phyloP scores from a whole-genome alignment of 2,888 invertebrate species.

The Drosophila bunnanda region DNA sequence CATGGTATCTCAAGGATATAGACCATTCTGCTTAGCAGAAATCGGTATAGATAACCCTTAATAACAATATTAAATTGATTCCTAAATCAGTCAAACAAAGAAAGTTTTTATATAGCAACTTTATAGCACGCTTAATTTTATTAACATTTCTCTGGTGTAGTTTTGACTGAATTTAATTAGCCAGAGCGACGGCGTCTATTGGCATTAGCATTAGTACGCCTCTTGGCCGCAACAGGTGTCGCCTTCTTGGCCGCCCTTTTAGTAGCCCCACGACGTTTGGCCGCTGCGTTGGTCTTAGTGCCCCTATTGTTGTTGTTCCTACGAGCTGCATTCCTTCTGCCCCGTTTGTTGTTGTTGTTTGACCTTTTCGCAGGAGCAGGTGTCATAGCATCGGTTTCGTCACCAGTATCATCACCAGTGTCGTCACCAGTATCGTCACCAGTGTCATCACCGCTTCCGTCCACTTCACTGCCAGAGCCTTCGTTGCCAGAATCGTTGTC shows the following conservation, averaged over 20 bases:
- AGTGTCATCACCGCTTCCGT: background rate
- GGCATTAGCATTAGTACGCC: background rate
- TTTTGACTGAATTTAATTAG: background rate
- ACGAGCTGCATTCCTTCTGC: background rate
- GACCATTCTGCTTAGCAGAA: background rate
- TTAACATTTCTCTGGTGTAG: background rate
- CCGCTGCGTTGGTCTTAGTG: background rate
- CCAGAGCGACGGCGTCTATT: conserved; percentile 23
- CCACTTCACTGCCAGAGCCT: background rate
- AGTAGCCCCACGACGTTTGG: background rate
- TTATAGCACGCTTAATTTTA: background rate
- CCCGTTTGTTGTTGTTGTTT: conserved; percentile 1
- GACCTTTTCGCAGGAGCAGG: background rate
- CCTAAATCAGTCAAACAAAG: background rate
- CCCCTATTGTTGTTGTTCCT: conserved; percentile 16
- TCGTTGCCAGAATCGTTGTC: background rate
- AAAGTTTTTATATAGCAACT: background rate
- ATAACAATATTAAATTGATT: background rate
- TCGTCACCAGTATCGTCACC: background rate
- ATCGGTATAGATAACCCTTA: background rate
- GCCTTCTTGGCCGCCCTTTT: background rate
- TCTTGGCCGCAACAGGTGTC: conserved; percentile 16
- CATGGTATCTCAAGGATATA: background rate
- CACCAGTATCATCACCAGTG: background rate
- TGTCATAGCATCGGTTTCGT: background rate